Evolutionary conservation across 2,797 vertebrate genomes (phyloP).

Genomic region (Halcyon leucocephala): DNA sequence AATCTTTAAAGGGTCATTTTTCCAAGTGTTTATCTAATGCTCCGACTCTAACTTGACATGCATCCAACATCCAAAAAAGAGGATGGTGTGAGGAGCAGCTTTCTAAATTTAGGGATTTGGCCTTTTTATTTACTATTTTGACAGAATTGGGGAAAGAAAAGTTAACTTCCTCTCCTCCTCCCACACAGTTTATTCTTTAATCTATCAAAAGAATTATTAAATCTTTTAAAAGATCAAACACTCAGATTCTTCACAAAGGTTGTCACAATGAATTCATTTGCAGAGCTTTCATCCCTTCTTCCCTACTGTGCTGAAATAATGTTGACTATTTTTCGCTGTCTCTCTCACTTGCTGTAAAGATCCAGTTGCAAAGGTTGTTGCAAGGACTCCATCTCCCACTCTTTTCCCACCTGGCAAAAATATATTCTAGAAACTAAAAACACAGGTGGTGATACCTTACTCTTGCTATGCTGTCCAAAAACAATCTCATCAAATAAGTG

Average conservation of each 20-base stretch:
- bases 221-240: slow-evolving; percentile 76
- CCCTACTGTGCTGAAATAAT: slow-evolving; percentile 67
- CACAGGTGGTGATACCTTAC: neutral
- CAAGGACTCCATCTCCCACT: neutral
- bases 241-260: slow-evolving; percentile 70
- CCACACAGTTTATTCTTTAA: slow-evolving; percentile 62
- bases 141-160: slow-evolving; percentile 51
- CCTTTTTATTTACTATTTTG: slow-evolving; percentile 68
- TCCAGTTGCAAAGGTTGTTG: slow-evolving; percentile 18
- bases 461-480: neutral
- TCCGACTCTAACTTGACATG: neutral
- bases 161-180: slow-evolving; percentile 55
- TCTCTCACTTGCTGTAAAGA: neutral
- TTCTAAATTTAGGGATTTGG: slow-evolving; percentile 1
- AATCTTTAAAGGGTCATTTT: neutral
- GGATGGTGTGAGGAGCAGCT: neutral
- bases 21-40: neutral
- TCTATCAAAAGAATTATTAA: slow-evolving; percentile 78
- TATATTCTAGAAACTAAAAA: neutral
- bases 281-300: slow-evolving; percentile 68
- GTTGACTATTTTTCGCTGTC: slow-evolving; percentile 31
- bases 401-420: neutral
- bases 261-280: slow-evolving; percentile 72
- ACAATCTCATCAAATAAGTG: neutral
- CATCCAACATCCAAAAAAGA: neutral